Conservation (phyloP, 2,113 vertebrate genomes). For the Perognathus longimembris region DNA sequence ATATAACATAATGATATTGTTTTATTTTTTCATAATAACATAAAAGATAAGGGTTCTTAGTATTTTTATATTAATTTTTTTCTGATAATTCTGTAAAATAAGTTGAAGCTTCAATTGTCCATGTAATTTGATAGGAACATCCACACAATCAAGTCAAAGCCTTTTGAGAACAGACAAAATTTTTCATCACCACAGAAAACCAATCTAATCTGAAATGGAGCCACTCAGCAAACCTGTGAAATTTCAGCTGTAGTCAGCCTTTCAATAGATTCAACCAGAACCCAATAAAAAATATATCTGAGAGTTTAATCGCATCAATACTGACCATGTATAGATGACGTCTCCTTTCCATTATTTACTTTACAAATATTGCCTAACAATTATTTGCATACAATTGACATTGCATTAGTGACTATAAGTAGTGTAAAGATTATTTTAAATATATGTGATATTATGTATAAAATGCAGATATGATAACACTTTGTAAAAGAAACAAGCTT, state of each 20-base stretch:
- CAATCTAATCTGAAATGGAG: neutral
- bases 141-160: neutral
- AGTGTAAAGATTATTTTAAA: neutral
- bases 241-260: neutral
- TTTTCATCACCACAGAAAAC: neutral
- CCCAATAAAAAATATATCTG: neutral
- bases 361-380: neutral
- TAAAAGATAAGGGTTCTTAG: neutral
- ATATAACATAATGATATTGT: no score
- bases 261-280: neutral
- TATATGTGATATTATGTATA: no score
- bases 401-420: neutral
- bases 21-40: neutral
- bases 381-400: no score
- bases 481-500: no score
- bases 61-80: neutral
- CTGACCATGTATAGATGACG: neutral
- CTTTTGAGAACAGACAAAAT: neutral
- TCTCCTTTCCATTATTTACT: neutral
- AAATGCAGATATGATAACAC: neutral
- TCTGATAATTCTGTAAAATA: neutral
- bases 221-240: neutral
- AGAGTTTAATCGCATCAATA: neutral
- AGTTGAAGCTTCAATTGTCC: neutral
- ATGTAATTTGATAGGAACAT: neutral